These are phyloP conservation scores for Cheirogaleus medius DNA, from an alignment of 2,113 vertebrate genomes.

Conservation along the genomic window DNA sequence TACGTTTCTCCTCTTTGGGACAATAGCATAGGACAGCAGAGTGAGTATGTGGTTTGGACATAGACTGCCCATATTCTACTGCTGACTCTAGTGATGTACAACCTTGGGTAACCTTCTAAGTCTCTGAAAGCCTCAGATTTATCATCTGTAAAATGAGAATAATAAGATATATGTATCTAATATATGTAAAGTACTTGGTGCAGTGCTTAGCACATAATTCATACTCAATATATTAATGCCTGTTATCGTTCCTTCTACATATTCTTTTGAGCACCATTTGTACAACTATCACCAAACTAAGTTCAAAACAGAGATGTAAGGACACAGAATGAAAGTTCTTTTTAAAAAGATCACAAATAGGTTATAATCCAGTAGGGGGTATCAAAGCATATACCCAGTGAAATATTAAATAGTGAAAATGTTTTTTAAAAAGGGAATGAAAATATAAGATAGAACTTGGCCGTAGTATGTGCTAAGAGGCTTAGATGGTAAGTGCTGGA, in stretches of 20 bases:
- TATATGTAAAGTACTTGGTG: neutral
- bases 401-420: neutral
- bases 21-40: fast-evolving
- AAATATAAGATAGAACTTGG: neutral
- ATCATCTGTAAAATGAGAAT: neutral
- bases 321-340: neutral
- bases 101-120: neutral
- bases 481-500: fast-evolving
- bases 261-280: neutral
- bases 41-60: neutral
- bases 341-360: neutral
- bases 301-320: neutral
- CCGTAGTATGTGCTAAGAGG: neutral
- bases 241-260: too few relatives aligned
- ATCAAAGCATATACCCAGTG: neutral
- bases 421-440: neutral
- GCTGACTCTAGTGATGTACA: fast-evolving
- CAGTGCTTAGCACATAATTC: fast-evolving
- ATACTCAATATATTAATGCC: fast-evolving
- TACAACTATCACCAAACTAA: neutral
- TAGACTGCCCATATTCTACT: neutral
- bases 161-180: neutral
- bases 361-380: neutral
- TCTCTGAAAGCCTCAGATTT: neutral
- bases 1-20: neutral